These are phyloP conservation scores for Drosophila obscura DNA, from an alignment of 1,140 invertebrate genomes.

Conservation along the genomic window DNA sequence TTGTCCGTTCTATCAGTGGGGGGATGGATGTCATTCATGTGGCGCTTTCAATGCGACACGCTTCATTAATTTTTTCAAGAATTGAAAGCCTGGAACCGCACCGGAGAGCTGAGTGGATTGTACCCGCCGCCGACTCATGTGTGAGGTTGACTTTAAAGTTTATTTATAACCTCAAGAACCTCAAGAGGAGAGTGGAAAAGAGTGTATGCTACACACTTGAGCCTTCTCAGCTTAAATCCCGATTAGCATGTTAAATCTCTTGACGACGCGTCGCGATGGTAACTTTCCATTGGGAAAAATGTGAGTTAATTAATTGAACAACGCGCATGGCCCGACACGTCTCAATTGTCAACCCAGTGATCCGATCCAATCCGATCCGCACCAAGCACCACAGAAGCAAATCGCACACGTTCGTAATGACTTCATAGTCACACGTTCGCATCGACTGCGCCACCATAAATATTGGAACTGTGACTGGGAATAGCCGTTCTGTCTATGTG, in stretches of 20 bases:
- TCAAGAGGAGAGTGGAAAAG: neutral
- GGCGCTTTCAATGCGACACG: conserved; percentile 62
- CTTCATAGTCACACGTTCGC: conserved; percentile 59
- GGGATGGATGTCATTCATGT: conserved; percentile 48
- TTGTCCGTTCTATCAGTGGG: conserved; percentile 19
- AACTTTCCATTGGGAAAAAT: conserved; percentile 63
- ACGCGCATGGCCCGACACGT: conserved; percentile 52
- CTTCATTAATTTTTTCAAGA: conserved; percentile 69
- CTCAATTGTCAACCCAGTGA: conserved; percentile 37
- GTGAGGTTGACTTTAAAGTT: conserved; percentile 35
- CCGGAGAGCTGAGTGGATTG: conserved; percentile 22
- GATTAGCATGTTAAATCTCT: conserved; percentile 71
- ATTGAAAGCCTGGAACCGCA: conserved; percentile 59
- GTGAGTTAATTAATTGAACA: conserved; percentile 77
- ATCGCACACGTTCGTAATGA: conserved; percentile 56
- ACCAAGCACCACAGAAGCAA: conserved; percentile 17
- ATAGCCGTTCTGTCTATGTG: neutral
- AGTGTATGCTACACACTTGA: no score
- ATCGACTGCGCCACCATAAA: conserved; percentile 22
- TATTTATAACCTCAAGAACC: conserved; percentile 58
- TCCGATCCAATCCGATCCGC: neutral
- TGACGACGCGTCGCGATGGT: conserved; percentile 33
- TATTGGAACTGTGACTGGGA: conserved; percentile 19
- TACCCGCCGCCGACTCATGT: conserved; percentile 28
- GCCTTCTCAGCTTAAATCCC: conserved; percentile 25